phyloP scores from a whole-genome alignment of 1,140 invertebrate genomes.

The Copidosoma floridanum region DNA sequence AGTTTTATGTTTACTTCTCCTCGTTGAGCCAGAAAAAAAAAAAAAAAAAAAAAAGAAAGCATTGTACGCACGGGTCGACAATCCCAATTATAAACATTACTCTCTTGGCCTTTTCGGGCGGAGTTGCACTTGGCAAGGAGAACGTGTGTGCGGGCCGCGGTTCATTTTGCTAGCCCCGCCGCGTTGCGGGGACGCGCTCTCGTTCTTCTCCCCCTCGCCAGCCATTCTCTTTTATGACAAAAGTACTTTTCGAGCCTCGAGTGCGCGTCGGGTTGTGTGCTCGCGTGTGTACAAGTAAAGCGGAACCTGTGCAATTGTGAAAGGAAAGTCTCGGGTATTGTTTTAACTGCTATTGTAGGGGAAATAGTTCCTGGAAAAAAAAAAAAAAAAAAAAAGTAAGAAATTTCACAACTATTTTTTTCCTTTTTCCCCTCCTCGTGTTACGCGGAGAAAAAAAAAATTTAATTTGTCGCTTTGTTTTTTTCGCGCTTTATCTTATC shows the following conservation, averaged over 20 bases:
- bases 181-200: slow-evolving; percentile 31
- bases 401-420: neutral
- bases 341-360: slow-evolving; percentile 9
- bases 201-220: slow-evolving; percentile 32
- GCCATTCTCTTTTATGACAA: slow-evolving; percentile 33
- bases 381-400: neutral
- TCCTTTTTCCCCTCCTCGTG: neutral
- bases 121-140: slow-evolving; percentile 37
- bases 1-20: too few relatives aligned
- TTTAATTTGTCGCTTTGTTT: too few relatives aligned
- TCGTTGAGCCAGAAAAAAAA: too few relatives aligned
- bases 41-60: too few relatives aligned
- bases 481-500: too few relatives aligned
- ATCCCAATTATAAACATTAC: slow-evolving; percentile 55
- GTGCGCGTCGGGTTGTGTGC: slow-evolving; percentile 16
- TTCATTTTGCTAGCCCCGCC: slow-evolving; percentile 26
- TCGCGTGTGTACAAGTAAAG: slow-evolving; percentile 14
- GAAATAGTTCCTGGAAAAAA: too few relatives aligned
- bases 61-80: slow-evolving; percentile 45
- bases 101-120: slow-evolving; percentile 44
- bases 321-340: slow-evolving; percentile 19
- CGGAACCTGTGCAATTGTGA: slow-evolving; percentile 21
- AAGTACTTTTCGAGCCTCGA: slow-evolving; percentile 42
- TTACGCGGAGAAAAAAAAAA: too few relatives aligned
- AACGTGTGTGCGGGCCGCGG: neutral